Percentiles rank a stretch among this genome's conserved stretches.
phyloP scores from a whole-genome alignment of 1,140 invertebrate species.

The Zophobas morio region DNA sequence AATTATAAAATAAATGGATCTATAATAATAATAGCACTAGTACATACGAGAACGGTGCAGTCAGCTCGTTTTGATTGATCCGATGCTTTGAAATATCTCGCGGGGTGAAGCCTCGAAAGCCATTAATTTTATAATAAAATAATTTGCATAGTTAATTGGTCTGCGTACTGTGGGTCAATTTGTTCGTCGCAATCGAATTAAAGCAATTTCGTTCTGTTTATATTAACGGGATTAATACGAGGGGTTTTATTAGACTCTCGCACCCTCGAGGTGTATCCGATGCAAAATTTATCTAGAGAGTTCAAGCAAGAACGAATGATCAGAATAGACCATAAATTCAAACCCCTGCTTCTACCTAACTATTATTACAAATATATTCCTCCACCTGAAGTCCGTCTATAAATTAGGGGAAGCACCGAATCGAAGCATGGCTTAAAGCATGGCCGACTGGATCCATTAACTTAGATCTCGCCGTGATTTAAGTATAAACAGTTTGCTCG shows the following conservation, averaged over 20 bases:
- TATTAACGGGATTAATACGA: constrained; percentile 28
- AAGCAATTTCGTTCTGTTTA: constrained; percentile 25
- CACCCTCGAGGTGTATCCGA: constrained; percentile 21
- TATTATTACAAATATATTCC: constrained; percentile 37
- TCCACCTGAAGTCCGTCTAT: constrained; percentile 27
- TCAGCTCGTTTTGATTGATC: too few relatives aligned
- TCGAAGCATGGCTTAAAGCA: neutral
- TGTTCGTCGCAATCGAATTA: constrained; percentile 9
- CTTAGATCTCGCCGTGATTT: neutral
- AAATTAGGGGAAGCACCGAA: constrained; percentile 8
- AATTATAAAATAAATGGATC: too few relatives aligned
- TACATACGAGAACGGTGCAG: too few relatives aligned
- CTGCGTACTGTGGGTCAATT: neutral
- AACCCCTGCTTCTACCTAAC: constrained; percentile 15
- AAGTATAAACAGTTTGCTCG: neutral
- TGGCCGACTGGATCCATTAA: neutral
- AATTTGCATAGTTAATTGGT: constrained; percentile 15
- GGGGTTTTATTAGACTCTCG: constrained; percentile 15
- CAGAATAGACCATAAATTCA: constrained; percentile 19
- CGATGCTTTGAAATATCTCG: neutral
- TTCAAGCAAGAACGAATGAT: constrained; percentile 32
- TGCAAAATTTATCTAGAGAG: constrained; percentile 27
- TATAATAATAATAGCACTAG: too few relatives aligned
- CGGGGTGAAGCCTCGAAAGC: neutral
- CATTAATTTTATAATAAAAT: constrained; percentile 16